phyloP scores from a whole-genome alignment of 2,113 vertebrate species.

The Hipposideros armiger region DNA sequence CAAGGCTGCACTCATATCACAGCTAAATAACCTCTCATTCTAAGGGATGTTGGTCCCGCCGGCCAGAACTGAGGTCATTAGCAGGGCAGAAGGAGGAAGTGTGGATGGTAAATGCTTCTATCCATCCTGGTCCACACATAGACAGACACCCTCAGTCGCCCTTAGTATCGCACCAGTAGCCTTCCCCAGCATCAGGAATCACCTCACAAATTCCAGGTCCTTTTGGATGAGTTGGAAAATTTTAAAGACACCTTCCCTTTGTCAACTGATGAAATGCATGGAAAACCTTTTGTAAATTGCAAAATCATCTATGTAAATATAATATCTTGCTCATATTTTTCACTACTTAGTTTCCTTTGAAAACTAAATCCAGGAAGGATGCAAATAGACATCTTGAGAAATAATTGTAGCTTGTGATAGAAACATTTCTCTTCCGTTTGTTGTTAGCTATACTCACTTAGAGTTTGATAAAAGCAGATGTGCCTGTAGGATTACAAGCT shows the following conservation, averaged over 20 bases:
- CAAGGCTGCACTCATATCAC: slow-evolving; percentile 78
- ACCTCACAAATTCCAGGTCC: slow-evolving; percentile 79
- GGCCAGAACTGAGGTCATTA: slow-evolving; percentile 86
- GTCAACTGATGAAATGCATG: slow-evolving; percentile 20
- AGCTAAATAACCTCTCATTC: slow-evolving; percentile 87
- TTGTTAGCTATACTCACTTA: neutral
- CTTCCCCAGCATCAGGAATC: slow-evolving; percentile 72
- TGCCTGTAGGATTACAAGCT: neutral
- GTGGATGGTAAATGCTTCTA: slow-evolving; percentile 80
- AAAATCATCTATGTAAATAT: neutral
- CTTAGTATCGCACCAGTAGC: slow-evolving; percentile 74
- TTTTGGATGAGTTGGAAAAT: slow-evolving; percentile 76
- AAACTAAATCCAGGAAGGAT: slow-evolving; percentile 34
- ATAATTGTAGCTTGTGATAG: neutral
- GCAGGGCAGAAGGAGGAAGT: slow-evolving; percentile 84
- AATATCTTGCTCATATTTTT: slow-evolving; percentile 19
- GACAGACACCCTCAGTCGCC: slow-evolving; percentile 81
- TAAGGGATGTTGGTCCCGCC: slow-evolving; percentile 81
- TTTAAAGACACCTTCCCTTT: slow-evolving; percentile 62
- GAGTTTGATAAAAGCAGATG: neutral
- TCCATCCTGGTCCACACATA: slow-evolving; percentile 82
- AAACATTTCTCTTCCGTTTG: slow-evolving; percentile 11
- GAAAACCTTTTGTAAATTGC: neutral
- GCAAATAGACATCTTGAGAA: slow-evolving; percentile 39
- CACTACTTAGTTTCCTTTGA: neutral